Percentiles rank a stretch among this genome's conserved stretches.
These are phyloP conservation scores for Orestias chungarensis DNA, from an alignment of 2,797 vertebrate genomes.

Conservation along the genomic window DNA sequence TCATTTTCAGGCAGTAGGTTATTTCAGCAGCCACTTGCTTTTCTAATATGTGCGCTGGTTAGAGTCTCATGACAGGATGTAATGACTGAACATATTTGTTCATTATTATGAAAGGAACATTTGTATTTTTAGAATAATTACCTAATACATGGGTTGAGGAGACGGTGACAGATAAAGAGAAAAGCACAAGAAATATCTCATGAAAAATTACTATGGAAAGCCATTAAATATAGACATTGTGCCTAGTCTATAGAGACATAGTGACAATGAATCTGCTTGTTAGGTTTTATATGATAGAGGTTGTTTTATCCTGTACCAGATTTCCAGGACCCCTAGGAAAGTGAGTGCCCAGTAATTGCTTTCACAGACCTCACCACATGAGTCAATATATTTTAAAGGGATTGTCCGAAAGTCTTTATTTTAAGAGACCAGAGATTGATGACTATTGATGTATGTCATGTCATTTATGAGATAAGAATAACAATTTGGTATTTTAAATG, in stretches of 20 bases:
- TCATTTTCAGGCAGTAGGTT: constrained; percentile 34
- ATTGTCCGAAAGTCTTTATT: constrained; percentile 59
- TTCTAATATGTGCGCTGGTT: constrained; percentile 28
- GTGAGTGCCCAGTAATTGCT: constrained; percentile 56
- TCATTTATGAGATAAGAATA: constrained; percentile 69
- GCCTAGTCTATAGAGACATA: constrained; percentile 48
- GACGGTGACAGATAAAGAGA: constrained; percentile 36
- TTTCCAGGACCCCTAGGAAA: constrained; percentile 61
- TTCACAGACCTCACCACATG: constrained; percentile 61
- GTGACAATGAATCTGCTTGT: constrained; percentile 68
- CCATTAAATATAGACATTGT: constrained; percentile 36
- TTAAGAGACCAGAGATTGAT: constrained; percentile 62
- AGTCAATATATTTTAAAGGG: constrained; percentile 66
- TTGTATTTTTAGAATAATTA: constrained; percentile 42
- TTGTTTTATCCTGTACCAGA: constrained; percentile 71
- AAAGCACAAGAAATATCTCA: constrained; percentile 9
- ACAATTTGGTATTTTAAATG: constrained; percentile 51
- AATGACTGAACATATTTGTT: constrained; percentile 36
- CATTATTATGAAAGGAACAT: constrained; percentile 18
- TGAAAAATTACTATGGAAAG: constrained; percentile 41
- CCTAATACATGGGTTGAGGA: constrained; percentile 31
- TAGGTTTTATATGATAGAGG: constrained; percentile 67
- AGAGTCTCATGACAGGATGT: constrained; percentile 19
- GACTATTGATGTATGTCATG: constrained; percentile 53
- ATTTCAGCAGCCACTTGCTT: constrained; percentile 52